phyloP scores from a whole-genome alignment of 1,140 invertebrate genomes.

The Drosophila trapezifrons region DNA sequence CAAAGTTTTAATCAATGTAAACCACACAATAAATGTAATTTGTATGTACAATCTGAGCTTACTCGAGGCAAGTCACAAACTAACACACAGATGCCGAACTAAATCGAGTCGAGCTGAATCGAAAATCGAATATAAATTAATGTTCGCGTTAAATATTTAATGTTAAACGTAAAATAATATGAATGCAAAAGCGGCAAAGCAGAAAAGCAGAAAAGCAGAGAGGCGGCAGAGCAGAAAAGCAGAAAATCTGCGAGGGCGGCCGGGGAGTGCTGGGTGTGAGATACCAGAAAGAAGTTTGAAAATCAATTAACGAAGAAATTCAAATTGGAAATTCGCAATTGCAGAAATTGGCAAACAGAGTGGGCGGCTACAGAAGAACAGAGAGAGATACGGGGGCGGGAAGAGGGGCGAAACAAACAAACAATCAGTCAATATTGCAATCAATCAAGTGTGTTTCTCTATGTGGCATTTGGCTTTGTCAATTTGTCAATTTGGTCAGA shows the following conservation, averaged over 20 bases:
- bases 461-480: slow-evolving; percentile 58
- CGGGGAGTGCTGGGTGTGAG: background rate
- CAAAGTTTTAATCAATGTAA: slow-evolving; percentile 50
- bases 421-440: slow-evolving; percentile 77
- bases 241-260: background rate
- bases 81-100: slow-evolving; percentile 5
- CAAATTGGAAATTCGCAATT: slow-evolving; percentile 46
- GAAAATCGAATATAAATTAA: slow-evolving; percentile 51
- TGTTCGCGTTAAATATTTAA: slow-evolving; percentile 55
- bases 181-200: slow-evolving; percentile 18
- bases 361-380: slow-evolving; percentile 6
- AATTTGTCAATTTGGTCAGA: slow-evolving; percentile 57
- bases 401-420: slow-evolving; percentile 16
- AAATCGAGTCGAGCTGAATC: slow-evolving; percentile 22
- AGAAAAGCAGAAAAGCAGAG: background rate
- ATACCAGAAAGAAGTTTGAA: slow-evolving; percentile 32
- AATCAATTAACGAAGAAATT: slow-evolving; percentile 44
- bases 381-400: background rate
- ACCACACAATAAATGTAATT: slow-evolving; percentile 63
- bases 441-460: slow-evolving; percentile 75
- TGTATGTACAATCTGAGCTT: slow-evolving; percentile 78
- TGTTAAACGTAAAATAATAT: slow-evolving; percentile 44
- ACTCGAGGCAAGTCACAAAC: slow-evolving; percentile 28
- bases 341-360: slow-evolving; percentile 21
- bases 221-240: background rate